Evolutionary conservation across 2,888 invertebrate genomes (phyloP), one percentile per base, ranked within the genome.

Genomic region (Drosophila silvestris): DNA sequence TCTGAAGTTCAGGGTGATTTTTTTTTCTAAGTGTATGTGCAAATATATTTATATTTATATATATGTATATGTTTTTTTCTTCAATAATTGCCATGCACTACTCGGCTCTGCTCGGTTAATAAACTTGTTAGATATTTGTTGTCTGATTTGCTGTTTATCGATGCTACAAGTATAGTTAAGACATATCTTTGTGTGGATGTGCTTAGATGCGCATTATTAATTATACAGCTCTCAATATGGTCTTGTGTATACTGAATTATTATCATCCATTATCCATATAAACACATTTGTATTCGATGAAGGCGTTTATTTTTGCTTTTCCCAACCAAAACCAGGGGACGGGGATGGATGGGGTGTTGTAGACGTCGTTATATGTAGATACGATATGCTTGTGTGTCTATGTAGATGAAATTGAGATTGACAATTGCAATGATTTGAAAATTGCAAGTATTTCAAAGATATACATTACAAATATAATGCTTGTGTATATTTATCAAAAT

Each of bases 181-280:
- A 54, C 32, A 66, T 79, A 58, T 74, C 44, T 63, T 22, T 26
- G 37, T 28, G 33, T 35, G 33, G 14, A 33, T 35, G 51, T 41
- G 41, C 44, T 30, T 52, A 28, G 69, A 69, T 81, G 73, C 70
- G 64, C 67, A 69, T 71, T 75, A 78, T 78, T 74, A 79, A 82
- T 77, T 74, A 64, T 64, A 57, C 37, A 47, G 26, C 19, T 35
- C 26, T 44, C 54, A 56, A 76, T 75, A 79, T 82, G 79, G 79
- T 30, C 58, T 69, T 47, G 50, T 33, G 44, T 67, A 66, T 53
- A 47, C 41, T 58, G 51, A 35, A 26, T 41, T 39, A 80, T 47
- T 58, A 69, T 16, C 69, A 50, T 57, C 33, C 44, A 61, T 57
- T 35, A 52, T 39, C 56, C 58, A 53, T 60, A 37, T 39, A 30